Conservation (phyloP, 2,888 invertebrate species). For the Bellardia pandia region DNA sequence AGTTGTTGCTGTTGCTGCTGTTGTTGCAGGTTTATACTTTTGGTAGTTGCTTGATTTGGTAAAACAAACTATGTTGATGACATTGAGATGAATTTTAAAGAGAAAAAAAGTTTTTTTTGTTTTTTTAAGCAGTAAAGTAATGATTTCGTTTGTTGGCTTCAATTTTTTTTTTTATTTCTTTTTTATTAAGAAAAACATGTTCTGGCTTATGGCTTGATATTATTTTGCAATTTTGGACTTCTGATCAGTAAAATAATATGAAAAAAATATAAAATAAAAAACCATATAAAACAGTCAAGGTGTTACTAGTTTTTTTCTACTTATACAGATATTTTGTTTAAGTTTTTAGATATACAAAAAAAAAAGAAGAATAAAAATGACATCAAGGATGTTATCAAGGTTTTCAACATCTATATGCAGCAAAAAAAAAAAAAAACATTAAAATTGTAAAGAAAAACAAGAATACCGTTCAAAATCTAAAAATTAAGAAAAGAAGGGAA, state of each 20-base stretch:
- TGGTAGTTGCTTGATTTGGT: constrained; percentile 69
- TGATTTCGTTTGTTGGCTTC: constrained; percentile 44
- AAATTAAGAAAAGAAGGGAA: constrained; percentile 18
- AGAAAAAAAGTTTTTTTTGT: constrained; percentile 31
- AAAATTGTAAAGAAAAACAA: constrained; percentile 35
- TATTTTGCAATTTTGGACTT: constrained; percentile 53
- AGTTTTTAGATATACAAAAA: constrained; percentile 27
- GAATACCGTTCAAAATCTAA: constrained; percentile 31
- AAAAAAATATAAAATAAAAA: constrained; percentile 22
- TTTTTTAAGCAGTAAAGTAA: constrained; percentile 46
- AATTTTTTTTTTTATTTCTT: not conserved
- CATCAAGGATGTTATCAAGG: constrained; percentile 72
- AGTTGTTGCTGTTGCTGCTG: constrained; percentile 47
- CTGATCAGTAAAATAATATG: constrained; percentile 44
- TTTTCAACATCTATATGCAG: constrained; percentile 48
- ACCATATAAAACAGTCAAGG: constrained; percentile 61
- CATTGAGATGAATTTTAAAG: constrained; percentile 69
- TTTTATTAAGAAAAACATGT: constrained; percentile 59
- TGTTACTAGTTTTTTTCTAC: constrained; percentile 58
- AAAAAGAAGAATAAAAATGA: constrained; percentile 68
- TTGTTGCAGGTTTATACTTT: constrained; percentile 59
- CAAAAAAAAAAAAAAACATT: constrained; percentile 10
- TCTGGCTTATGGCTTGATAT: constrained; percentile 46
- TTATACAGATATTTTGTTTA: constrained; percentile 30
- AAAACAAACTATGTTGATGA: constrained; percentile 68